A percentile compares a stretch with the other conserved stretches of the same genome.
Conservation (phyloP, 1,140 invertebrate species). For the Drosophila carrolli region DNA sequence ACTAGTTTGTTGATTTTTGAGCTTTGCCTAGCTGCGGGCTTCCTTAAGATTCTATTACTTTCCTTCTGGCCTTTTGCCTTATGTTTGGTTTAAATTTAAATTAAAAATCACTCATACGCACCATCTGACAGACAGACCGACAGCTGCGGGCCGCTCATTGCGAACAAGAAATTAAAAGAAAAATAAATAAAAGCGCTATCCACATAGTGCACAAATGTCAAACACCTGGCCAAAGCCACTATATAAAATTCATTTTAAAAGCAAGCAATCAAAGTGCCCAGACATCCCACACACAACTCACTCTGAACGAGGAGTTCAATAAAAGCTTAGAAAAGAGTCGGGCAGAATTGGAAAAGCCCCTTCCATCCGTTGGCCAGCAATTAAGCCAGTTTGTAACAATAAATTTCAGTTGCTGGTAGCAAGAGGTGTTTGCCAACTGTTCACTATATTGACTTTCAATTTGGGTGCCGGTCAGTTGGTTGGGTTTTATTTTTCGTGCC, state of each 20-base stretch:
- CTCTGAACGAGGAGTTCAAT: background rate
- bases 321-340: constrained; percentile 11
- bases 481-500: constrained; percentile 27
- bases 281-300: constrained; percentile 1
- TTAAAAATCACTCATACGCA: constrained; percentile 73
- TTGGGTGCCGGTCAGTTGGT: constrained; percentile 43
- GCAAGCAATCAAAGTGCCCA: constrained; percentile 30
- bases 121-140: constrained; percentile 42
- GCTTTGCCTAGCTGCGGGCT: constrained; percentile 40
- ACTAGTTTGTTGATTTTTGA: constrained; percentile 47
- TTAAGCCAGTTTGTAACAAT: constrained; percentile 63
- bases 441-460: constrained; percentile 70
- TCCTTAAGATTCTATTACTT: constrained; percentile 23
- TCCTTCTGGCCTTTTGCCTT: constrained; percentile 14
- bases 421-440: constrained; percentile 36
- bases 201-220: constrained; percentile 32
- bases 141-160: constrained; percentile 42
- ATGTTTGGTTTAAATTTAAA: constrained; percentile 59
- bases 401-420: constrained; percentile 52
- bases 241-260: constrained; percentile 46
- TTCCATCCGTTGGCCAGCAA: constrained; percentile 29
- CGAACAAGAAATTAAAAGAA: constrained; percentile 14
- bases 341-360: constrained; percentile 26
- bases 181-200: constrained; percentile 23
- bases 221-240: constrained; percentile 33